Percentiles rank a stretch among this genome's conserved stretches.
phyloP scores from a whole-genome alignment of 2,113 vertebrate genomes.

The Clupea harengus region DNA sequence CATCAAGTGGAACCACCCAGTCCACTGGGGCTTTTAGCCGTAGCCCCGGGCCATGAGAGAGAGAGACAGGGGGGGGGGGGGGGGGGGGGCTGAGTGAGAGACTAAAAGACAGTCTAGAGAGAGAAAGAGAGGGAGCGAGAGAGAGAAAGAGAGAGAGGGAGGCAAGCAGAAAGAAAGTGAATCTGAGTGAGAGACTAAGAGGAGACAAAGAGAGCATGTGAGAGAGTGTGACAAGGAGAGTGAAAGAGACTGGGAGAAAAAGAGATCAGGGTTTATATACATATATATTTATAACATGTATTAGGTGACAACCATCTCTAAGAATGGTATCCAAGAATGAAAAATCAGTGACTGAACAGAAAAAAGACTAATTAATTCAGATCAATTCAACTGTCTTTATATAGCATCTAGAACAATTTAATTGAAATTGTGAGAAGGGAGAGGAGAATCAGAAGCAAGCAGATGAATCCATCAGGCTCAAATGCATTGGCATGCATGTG shows the following conservation, averaged over 20 bases:
- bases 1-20: slow-evolving; percentile 41
- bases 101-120: not conserved
- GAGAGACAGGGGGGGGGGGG: not conserved
- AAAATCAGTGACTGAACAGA: too few species aligned
- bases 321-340: not conserved
- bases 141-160: not conserved
- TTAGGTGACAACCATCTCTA: not conserved
- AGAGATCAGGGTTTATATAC: not conserved
- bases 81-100: not conserved
- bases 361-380: too few species aligned
- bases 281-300: too few species aligned
- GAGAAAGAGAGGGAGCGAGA: not conserved
- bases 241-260: not conserved
- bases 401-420: too few species aligned
- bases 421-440: too few species aligned
- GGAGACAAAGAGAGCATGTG: too few species aligned
- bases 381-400: too few species aligned
- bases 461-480: too few species aligned
- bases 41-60: slow-evolving; percentile 26
- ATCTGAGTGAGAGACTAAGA: too few species aligned
- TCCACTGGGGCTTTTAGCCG: slow-evolving; percentile 47
- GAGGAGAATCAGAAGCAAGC: too few species aligned
- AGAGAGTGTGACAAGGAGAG: too few species aligned
- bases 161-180: not conserved
- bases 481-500: too few species aligned